phyloP scores from a whole-genome alignment of 2,888 invertebrate genomes.

The Lepidocyrtoides sp. region DNA sequence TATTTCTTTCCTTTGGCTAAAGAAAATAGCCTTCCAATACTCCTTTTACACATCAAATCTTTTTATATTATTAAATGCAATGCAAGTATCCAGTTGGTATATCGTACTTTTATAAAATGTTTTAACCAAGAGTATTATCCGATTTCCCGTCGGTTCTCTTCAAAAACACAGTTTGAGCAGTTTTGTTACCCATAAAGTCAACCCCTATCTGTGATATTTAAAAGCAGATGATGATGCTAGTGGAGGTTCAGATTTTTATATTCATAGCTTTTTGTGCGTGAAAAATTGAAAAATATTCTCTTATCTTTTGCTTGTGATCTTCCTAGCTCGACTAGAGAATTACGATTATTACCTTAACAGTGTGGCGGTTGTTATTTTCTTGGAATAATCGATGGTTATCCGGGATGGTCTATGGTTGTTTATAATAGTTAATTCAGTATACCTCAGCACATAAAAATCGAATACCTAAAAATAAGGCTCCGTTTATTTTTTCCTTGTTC shows the following conservation, averaged over 20 bases:
- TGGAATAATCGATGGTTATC: constrained; percentile 38
- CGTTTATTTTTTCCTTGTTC: background rate
- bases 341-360: constrained; percentile 50
- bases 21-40: no score
- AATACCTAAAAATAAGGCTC: no score
- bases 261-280: background rate
- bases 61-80: no score
- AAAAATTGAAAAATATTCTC: constrained; percentile 40
- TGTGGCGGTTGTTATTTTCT: constrained; percentile 23
- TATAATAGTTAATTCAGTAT: background rate
- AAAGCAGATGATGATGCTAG: background rate
- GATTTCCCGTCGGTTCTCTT: constrained; percentile 40
- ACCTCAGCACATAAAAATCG: constrained; percentile 18
- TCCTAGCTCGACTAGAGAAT: background rate
- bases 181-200: constrained; percentile 52
- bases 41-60: no score
- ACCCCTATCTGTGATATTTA: constrained; percentile 4
- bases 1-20: no score
- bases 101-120: no score
- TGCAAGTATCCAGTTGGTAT: no score
- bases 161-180: constrained; percentile 63
- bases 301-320: constrained; percentile 48
- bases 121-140: no score
- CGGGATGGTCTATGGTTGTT: background rate
- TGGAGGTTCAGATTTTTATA: no score